Evolutionary conservation across 2,797 vertebrate genomes (phyloP).

Genomic region (Hipposideros larvatus): DNA sequence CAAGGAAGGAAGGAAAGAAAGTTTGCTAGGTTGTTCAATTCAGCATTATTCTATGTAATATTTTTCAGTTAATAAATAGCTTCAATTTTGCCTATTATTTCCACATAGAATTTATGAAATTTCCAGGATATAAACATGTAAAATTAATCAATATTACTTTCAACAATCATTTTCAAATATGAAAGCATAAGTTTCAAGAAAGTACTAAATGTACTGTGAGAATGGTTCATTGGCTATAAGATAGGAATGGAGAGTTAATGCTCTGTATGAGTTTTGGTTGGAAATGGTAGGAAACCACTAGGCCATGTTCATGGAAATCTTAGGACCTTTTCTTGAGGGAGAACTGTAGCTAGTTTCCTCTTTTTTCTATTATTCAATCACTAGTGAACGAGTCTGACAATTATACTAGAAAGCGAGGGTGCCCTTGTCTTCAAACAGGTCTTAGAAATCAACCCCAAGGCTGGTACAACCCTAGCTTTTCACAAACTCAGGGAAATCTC

Average conservation of each 20-base stretch:
- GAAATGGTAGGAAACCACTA: neutral
- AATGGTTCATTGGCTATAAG: neutral
- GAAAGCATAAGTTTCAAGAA: neutral
- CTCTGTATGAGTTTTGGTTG: neutral
- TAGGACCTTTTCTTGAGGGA: neutral
- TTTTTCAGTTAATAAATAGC: neutral
- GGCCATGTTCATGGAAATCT: neutral
- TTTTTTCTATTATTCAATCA: neutral
- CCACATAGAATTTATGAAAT: neutral
- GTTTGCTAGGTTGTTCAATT: neutral
- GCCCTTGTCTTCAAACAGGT: neutral
- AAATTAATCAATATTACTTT: neutral
- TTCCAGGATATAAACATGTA: neutral
- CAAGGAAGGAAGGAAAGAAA: neutral
- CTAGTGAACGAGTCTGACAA: neutral
- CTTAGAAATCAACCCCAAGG: neutral
- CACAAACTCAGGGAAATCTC: neutral
- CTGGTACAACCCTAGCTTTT: neutral
- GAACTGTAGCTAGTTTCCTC: neutral
- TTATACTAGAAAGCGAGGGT: accelerated
- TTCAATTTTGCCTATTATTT: neutral
- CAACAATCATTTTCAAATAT: neutral
- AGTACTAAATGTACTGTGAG: neutral
- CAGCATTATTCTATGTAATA: neutral
- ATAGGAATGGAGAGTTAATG: neutral